Evolutionary conservation across 2,113 vertebrate genomes (phyloP).

Genomic region (Numenius arquata): DNA sequence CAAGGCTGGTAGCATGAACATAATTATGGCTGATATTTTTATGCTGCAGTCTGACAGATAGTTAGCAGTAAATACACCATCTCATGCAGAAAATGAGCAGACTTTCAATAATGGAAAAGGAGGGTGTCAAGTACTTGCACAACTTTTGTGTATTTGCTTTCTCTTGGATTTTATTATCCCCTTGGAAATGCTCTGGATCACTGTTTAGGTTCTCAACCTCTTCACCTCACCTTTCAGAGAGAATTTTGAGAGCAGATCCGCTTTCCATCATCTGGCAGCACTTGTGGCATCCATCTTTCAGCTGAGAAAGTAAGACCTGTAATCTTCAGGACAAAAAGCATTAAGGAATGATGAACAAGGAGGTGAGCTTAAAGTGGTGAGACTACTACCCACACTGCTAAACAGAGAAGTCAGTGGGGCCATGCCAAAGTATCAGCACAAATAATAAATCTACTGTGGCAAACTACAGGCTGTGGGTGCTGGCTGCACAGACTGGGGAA

Average conservation of each 20-base stretch:
- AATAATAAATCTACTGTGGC: not conserved
- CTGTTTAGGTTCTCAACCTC: not conserved
- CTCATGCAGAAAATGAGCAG: slow-evolving; percentile 45
- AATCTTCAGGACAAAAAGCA: not conserved
- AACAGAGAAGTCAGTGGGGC: not conserved
- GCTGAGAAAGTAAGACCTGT: not conserved
- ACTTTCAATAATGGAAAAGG: slow-evolving; percentile 5
- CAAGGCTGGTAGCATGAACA: slow-evolving; percentile 32
- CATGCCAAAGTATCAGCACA: not conserved
- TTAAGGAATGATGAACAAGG: not conserved
- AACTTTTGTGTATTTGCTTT: not conserved
- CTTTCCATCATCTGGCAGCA: not conserved
- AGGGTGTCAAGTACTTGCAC: not conserved
- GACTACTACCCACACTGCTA: not conserved
- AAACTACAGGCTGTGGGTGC: not conserved
- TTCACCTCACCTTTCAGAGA: not conserved
- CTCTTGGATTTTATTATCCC: not conserved
- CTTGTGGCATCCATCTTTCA: not conserved
- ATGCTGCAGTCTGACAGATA: slow-evolving; percentile 52
- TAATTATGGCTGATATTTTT: slow-evolving; percentile 68
- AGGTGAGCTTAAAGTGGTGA: not conserved
- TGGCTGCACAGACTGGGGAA: not conserved
- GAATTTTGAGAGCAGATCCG: not conserved
- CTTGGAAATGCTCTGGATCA: not conserved
- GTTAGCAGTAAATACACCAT: slow-evolving; percentile 33